Conservation (phyloP, 2,797 vertebrate genomes). For the Diceros bicornis region DNA sequence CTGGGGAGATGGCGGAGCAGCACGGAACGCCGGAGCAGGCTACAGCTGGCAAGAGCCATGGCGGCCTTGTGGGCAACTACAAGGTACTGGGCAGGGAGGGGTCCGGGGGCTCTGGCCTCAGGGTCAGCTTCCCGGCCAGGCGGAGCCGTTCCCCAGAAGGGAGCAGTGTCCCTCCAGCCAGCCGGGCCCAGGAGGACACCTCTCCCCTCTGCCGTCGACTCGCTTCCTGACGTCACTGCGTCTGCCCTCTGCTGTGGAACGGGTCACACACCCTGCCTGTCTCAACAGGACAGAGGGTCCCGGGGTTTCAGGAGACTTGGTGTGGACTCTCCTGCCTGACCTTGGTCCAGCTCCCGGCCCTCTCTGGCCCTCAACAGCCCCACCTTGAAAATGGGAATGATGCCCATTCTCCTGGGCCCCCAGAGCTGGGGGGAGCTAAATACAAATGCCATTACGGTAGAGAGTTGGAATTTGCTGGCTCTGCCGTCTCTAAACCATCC, state of each 20-base stretch:
- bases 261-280: no score
- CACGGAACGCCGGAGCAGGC: conserved; percentile 93
- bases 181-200: accelerated
- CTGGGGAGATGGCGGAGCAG: conserved; percentile 92
- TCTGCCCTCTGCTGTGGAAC: neutral
- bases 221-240: accelerated
- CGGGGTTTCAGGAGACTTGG: accelerated
- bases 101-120: accelerated
- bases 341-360: accelerated
- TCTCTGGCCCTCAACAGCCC: neutral
- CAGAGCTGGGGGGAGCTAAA: neutral
- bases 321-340: neutral
- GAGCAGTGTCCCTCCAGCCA: neutral
- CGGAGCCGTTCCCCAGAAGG: neutral
- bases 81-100: conserved; percentile 89
- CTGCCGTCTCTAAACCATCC: neutral
- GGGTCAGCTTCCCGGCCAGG: neutral
- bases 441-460: accelerated
- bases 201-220: accelerated
- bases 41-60: conserved; percentile 93
- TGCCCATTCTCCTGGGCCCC: accelerated
- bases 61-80: conserved; percentile 91
- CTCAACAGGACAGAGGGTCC: accelerated
- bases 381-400: neutral
- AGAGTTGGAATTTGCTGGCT: neutral